A percentile compares a stretch with the other conserved stretches of the same genome.
Evolutionary conservation across 2,113 vertebrate genomes (phyloP).

Genomic region (Pachycephala philippinensis): DNA sequence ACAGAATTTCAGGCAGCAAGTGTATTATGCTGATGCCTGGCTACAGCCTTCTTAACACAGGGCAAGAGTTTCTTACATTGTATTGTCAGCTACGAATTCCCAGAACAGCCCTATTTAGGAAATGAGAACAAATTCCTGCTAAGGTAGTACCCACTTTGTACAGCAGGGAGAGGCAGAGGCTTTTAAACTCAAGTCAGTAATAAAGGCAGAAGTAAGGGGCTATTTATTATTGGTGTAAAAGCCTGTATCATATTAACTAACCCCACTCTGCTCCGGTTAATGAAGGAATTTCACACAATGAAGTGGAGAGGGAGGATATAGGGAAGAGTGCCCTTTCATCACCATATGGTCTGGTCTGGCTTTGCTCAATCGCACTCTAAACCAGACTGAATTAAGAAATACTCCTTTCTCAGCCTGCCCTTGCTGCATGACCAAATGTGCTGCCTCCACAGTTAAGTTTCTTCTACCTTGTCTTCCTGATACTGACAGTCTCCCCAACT

Average conservation of each 20-base stretch:
- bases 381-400: neutral
- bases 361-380: neutral
- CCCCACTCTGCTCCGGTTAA: neutral
- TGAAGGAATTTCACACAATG: neutral
- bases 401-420: neutral
- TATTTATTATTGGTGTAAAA: neutral
- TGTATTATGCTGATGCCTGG: neutral
- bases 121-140: neutral
- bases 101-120: neutral
- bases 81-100: neutral
- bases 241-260: neutral
- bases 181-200: neutral
- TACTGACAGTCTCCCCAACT: neutral
- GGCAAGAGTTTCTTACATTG: neutral
- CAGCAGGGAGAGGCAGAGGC: neutral
- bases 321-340: neutral
- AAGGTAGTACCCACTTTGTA: neutral
- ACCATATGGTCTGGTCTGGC: neutral
- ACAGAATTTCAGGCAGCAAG: neutral
- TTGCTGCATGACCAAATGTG: neutral
- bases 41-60: neutral
- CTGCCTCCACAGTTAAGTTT: neutral
- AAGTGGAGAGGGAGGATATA: neutral
- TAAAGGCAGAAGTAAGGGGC: neutral
- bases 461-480: neutral